These are phyloP conservation scores for Dioctria rufipes DNA, from an alignment of 2,888 invertebrate genomes.

Conservation along the genomic window DNA sequence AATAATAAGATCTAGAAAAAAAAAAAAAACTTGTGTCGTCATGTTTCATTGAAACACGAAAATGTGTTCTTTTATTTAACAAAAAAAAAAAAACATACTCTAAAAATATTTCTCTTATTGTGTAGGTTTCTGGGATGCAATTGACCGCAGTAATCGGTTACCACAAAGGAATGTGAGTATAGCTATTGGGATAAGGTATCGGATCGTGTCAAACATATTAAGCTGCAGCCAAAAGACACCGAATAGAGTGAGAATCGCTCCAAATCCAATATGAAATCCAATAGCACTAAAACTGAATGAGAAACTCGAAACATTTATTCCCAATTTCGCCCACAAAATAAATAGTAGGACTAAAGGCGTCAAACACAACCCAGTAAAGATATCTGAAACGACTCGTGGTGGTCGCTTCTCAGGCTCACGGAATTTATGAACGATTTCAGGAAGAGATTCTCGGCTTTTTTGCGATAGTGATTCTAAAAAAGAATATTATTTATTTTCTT, in stretches of 20 bases:
- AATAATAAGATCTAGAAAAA: neutral
- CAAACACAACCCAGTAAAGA: slow-evolving; percentile 88
- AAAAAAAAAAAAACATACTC: neutral
- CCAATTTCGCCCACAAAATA: slow-evolving; percentile 87
- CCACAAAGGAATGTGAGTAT: slow-evolving; percentile 94
- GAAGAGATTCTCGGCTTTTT: slow-evolving; percentile 67
- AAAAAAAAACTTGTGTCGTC: slow-evolving; percentile 3
- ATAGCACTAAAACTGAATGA: slow-evolving; percentile 85
- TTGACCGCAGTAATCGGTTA: slow-evolving; percentile 88
- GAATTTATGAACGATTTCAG: slow-evolving; percentile 86
- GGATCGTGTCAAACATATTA: slow-evolving; percentile 96
- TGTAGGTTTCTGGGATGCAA: slow-evolving; percentile 72
- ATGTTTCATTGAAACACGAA: slow-evolving; percentile 19
- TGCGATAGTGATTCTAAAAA: slow-evolving; percentile 62
- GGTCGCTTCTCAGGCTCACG: slow-evolving; percentile 94
- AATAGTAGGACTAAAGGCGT: slow-evolving; percentile 88
- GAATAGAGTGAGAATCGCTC: slow-evolving; percentile 91
- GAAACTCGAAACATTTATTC: slow-evolving; percentile 89
- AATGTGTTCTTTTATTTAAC: slow-evolving; percentile 17
- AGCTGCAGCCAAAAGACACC: slow-evolving; percentile 92
- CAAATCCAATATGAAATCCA: slow-evolving; percentile 91
- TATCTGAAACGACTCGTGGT: slow-evolving; percentile 87
- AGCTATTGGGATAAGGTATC: slow-evolving; percentile 88
- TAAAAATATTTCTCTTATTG: neutral
- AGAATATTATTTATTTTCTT: slow-evolving; percentile 56